A percentile compares a stretch with the other conserved stretches of the same genome.
Evolutionary conservation across 2,888 invertebrate species (phyloP).

Genomic region (Ypsolopha scabrella): DNA sequence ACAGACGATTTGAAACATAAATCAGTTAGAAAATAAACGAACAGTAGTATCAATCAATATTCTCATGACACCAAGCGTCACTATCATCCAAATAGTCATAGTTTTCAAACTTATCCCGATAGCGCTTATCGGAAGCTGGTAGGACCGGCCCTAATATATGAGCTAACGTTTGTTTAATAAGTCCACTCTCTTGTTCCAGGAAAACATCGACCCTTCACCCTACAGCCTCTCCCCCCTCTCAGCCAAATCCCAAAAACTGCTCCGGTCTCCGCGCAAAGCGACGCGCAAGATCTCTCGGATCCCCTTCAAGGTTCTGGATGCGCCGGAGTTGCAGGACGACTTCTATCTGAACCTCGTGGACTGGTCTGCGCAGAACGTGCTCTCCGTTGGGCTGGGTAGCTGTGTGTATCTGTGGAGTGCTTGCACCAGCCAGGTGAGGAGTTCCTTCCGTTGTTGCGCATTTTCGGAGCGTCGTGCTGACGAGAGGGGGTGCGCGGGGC

Average conservation of each 20-base stretch:
- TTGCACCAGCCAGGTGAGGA: constrained; percentile 90
- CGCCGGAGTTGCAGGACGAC: constrained; percentile 98
- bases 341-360: constrained; percentile 99
- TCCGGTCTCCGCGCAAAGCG: constrained; percentile 97
- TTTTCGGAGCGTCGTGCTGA: too few species aligned
- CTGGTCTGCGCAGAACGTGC: constrained; percentile 99
- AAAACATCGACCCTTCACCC: constrained; percentile 85
- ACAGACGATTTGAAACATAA: too few species aligned
- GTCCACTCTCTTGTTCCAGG: constrained; percentile 62
- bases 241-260: constrained; percentile 92
- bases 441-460: background rate
- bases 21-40: too few species aligned
- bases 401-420: constrained; percentile 99
- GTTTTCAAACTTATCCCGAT: too few species aligned
- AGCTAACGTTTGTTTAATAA: constrained; percentile 4
- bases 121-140: too few species aligned
- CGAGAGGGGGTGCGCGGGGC: too few species aligned
- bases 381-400: constrained; percentile 96
- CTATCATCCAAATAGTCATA: too few species aligned
- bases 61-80: too few species aligned
- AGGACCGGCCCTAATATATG: too few species aligned
- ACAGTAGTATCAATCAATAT: too few species aligned
- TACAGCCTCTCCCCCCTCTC: constrained; percentile 97
- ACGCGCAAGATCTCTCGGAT: constrained; percentile 98
- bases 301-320: constrained; percentile 97